These are phyloP conservation scores for Cosmorhoe ocellata DNA, from an alignment of 2,888 invertebrate genomes.

Conservation along the genomic window DNA sequence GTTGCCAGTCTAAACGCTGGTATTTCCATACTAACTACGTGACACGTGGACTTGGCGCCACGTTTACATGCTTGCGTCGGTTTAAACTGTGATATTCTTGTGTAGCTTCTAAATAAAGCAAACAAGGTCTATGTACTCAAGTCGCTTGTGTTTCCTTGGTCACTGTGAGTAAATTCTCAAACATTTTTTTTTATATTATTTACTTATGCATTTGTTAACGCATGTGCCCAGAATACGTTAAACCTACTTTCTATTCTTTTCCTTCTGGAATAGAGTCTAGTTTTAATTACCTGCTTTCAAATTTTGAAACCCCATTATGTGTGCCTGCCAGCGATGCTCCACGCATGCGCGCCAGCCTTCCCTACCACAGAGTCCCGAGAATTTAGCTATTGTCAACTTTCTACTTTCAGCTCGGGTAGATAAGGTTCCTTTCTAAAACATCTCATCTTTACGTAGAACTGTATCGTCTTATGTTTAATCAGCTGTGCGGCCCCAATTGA, in stretches of 20 bases:
- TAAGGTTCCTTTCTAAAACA: slow-evolving; percentile 59
- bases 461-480: slow-evolving; percentile 67
- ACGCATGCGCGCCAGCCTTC: slow-evolving; percentile 70
- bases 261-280: slow-evolving; percentile 38
- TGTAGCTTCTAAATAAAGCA: slow-evolving; percentile 29
- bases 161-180: slow-evolving; percentile 59
- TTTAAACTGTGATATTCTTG: slow-evolving; percentile 14
- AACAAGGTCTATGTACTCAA: slow-evolving; percentile 46
- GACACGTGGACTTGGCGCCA: slow-evolving; percentile 5
- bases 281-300: slow-evolving; percentile 30
- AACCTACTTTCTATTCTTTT: slow-evolving; percentile 36
- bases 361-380: slow-evolving; percentile 51
- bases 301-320: slow-evolving; percentile 53
- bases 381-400: slow-evolving; percentile 54
- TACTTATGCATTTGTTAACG: slow-evolving; percentile 49
- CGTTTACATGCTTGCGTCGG: slow-evolving; percentile 10
- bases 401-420: slow-evolving; percentile 30
- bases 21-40: slow-evolving; percentile 31
- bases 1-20: slow-evolving; percentile 24
- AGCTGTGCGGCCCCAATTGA: slow-evolving; percentile 75
- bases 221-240: slow-evolving; percentile 47
- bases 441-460: slow-evolving; percentile 48
- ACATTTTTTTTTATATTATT: slow-evolving; percentile 63
- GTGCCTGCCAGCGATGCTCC: slow-evolving; percentile 33
- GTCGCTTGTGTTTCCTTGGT: slow-evolving; percentile 55